These are phyloP conservation scores for Colostygia pectinataria DNA, from an alignment of 2,888 invertebrate species.

Conservation along the genomic window DNA sequence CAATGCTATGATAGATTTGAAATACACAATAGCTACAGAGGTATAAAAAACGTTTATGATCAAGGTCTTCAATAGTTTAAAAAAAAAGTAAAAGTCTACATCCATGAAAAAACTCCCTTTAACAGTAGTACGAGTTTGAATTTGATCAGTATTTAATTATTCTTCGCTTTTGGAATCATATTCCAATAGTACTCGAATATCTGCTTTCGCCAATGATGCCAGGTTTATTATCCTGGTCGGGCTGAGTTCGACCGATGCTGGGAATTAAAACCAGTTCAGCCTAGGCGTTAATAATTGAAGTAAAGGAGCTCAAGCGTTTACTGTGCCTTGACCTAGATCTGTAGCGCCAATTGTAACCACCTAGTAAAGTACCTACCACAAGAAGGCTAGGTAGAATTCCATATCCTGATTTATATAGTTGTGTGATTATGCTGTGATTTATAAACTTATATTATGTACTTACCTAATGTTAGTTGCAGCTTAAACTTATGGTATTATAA, in stretches of 20 bases:
- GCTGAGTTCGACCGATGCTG: neutral
- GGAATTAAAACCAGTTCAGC: constrained; percentile 9
- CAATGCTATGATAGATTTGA: too few species aligned
- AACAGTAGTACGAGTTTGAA: neutral
- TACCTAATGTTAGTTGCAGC: too few species aligned
- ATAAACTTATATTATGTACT: too few species aligned
- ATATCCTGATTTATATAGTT: too few species aligned
- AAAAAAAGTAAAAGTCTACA: too few species aligned
- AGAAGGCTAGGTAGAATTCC: too few species aligned
- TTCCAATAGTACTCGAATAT: neutral
- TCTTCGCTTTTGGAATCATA: neutral
- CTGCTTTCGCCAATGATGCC: neutral
- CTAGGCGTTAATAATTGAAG: constrained; percentile 15
- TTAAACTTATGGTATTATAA: too few species aligned
- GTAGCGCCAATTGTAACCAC: neutral
- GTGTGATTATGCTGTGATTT: too few species aligned
- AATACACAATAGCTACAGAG: too few species aligned
- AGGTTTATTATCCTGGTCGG: neutral
- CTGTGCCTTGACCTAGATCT: constrained; percentile 9
- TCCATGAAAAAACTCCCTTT: too few species aligned
- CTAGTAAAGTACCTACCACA: neutral
- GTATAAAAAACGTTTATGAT: too few species aligned
- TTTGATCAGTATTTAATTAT: neutral
- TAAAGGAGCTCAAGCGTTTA: constrained; percentile 9
- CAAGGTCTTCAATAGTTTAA: too few species aligned